These are phyloP conservation scores for Drosophila arawakana DNA, from an alignment of 1,140 invertebrate species.

Conservation along the genomic window DNA sequence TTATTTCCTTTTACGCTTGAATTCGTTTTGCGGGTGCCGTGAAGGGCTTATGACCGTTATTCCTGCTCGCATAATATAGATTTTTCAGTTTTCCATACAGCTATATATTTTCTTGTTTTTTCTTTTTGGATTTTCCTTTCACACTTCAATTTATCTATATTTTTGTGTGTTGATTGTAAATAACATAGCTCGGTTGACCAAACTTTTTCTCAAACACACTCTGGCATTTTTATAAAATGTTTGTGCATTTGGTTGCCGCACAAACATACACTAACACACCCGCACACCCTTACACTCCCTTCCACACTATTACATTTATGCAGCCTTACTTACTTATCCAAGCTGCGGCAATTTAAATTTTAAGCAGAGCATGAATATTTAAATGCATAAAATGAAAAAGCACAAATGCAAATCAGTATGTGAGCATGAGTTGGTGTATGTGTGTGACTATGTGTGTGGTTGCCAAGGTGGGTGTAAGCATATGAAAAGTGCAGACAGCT, in stretches of 20 bases:
- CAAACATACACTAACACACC: conserved; percentile 15
- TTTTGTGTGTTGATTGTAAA: conserved; percentile 46
- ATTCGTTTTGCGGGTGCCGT: conserved; percentile 25
- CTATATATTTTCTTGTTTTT: not conserved
- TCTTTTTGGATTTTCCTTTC: conserved; percentile 8
- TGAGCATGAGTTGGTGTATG: conserved; percentile 1
- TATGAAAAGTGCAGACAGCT: conserved; percentile 45
- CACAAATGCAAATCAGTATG: conserved; percentile 43
- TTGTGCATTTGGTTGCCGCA: conserved; percentile 37
- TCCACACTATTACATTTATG: conserved; percentile 3
- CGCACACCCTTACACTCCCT: not conserved
- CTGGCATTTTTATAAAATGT: conserved; percentile 30
- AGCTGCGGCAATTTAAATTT: conserved; percentile 46
- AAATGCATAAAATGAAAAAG: conserved; percentile 52
- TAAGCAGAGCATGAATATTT: conserved; percentile 55
- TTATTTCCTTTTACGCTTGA: conserved; percentile 31
- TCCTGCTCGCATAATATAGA: not conserved
- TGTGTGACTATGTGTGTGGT: not conserved
- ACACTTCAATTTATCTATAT: conserved; percentile 7
- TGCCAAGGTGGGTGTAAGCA: conserved; percentile 29
- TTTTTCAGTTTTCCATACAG: conserved; percentile 7
- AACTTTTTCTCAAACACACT: conserved; percentile 14
- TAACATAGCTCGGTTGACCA: conserved; percentile 44
- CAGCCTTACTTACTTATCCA: conserved; percentile 28
- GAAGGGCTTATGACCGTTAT: conserved; percentile 5